Evolutionary conservation across 1,140 invertebrate species (phyloP), one percentile per base, ranked within the genome.

Genomic region (Ceratina calcarata): DNA sequence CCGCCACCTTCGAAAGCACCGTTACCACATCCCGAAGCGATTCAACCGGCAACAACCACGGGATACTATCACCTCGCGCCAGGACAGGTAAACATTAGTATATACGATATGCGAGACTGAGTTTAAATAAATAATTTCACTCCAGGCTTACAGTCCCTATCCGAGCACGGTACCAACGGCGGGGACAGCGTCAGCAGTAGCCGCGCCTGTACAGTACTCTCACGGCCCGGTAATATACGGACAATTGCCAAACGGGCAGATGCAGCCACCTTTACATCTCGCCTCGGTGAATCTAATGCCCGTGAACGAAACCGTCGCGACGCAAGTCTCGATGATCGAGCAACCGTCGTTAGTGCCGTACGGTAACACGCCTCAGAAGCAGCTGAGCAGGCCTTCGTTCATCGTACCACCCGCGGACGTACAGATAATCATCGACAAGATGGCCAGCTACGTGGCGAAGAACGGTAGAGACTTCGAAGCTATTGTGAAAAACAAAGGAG

Each of bases 401-500:
- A 93, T 94, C 22, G 92, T 95, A 10, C 96, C 97, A 20, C 96
- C 97, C 0, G 95, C 95, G 13, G 97, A 98, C 74, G 93, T 97
- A 8, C 95, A 97, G 89, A 94, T 97, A 58, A 96, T 99, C 10
- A 97, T 99, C 67, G 98, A 99, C 90, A 98, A 99, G 93, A 98
- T 99, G 95, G 98, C 98, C 2, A 96, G 96, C 75, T 99, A 99
- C 90, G 98, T 99, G 0, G 96, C 96, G 0, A 98, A 98, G 87
- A 99, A 99, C 93, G 98, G 98, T 0, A 94, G 95, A 65, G 97
- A 98, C 84, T 99, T 99, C 92, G 98, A 99, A 88, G 95, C 95
- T 13, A 97, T 97, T 45, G 96, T 99, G 0, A 96, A 95, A 88
- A 95, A 95, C 4, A 98, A 98, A 92, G 96, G 96, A 18, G 98